A percentile compares a stretch with the other conserved stretches of the same genome.
Conservation (phyloP, 2,888 invertebrate genomes). For the Napeogenes inachia region DNA sequence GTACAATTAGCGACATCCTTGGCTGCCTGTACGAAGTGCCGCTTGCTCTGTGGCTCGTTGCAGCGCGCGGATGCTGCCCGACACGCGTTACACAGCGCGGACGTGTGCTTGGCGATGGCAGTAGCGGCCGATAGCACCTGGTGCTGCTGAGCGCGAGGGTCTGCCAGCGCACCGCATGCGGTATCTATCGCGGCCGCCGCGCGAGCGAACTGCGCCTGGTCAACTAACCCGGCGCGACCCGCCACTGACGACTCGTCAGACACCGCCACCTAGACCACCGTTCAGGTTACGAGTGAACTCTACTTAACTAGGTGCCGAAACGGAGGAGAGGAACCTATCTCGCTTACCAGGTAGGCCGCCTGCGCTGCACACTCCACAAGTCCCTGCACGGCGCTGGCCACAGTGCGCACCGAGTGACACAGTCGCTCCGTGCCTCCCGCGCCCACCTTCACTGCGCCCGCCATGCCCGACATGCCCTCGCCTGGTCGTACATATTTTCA, state of each 20-base stretch:
- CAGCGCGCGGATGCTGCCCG: slow-evolving; percentile 94
- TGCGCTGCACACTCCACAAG: slow-evolving; percentile 96
- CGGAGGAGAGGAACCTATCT: too few relatives aligned
- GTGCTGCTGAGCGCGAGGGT: slow-evolving; percentile 84
- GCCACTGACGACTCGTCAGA: slow-evolving; percentile 93
- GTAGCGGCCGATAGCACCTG: slow-evolving; percentile 94
- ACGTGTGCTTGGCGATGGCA: slow-evolving; percentile 96
- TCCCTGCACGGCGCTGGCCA: slow-evolving; percentile 92
- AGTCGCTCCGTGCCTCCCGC: slow-evolving; percentile 92
- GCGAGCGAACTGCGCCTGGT: slow-evolving; percentile 90
- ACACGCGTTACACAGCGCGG: slow-evolving; percentile 96
- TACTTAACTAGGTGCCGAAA: too few relatives aligned
- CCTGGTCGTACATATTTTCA: slow-evolving; percentile 55
- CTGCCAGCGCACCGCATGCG: slow-evolving; percentile 88
- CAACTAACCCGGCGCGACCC: slow-evolving; percentile 92
- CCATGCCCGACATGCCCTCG: slow-evolving; percentile 96
- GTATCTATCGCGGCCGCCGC: slow-evolving; percentile 93
- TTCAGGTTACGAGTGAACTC: neutral
- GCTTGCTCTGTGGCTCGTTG: slow-evolving; percentile 92
- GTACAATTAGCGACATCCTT: slow-evolving; percentile 98
- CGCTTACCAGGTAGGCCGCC: slow-evolving; percentile 89
- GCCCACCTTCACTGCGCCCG: slow-evolving; percentile 91
- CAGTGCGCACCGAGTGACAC: slow-evolving; percentile 87
- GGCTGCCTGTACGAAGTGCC: slow-evolving; percentile 98
- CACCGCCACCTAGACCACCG: slow-evolving; percentile 83